Base-by-base conservation (phyloP, 2,888 invertebrate species). In the Eupithecia dodoneata region DNA sequence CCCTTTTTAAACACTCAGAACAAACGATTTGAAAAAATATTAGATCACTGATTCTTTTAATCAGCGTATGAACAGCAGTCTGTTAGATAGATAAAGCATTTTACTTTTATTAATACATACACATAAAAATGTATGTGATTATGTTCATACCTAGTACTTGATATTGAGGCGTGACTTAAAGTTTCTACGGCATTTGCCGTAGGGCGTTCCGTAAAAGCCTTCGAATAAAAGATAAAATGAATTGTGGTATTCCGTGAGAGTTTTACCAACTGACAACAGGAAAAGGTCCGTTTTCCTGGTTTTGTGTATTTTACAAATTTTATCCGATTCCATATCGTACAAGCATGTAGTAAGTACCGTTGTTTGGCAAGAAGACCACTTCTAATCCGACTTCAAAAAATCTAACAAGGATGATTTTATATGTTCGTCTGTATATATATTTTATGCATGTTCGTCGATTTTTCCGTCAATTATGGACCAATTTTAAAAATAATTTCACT, bases 181-280 rank as follows among this genome's bases (percentile, higher is more conserved):
- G 45, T 70, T 70, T 70, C 47, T 47, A 18, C 30, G 47, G 47
- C 70, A 70, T 18, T 45, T 45, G 45, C 45, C 45, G n/a, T 18
- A 10, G n/a, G 70, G 45, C 18, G 18, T 72, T 9, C 18, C 44
- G 59, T 59, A 71, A 71, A 71, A 71, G 71, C 69, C 42, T 71
- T n/a, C 70, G 18, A 71, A 73, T 65, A 71, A 73, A 76, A 70
- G 41, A 72, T 72, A 72, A 72, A 72, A 70, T 72, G 67, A 66
- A 73, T 73, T 73, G 75, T 75, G 69, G 70, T 77, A 75, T 71
- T 79, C 77, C 79, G 79, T 80, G 81, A 66, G 80, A 80, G 74
- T 73, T 75, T 79, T 55, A 47, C 71, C 79, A 80, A 74, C 77
- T 77, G 79, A 79, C 78, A 79, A 79, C 75, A 80, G 79, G 76